Base-by-base conservation (phyloP, 2,888 invertebrate species). In the Melinaea marsaeus region DNA sequence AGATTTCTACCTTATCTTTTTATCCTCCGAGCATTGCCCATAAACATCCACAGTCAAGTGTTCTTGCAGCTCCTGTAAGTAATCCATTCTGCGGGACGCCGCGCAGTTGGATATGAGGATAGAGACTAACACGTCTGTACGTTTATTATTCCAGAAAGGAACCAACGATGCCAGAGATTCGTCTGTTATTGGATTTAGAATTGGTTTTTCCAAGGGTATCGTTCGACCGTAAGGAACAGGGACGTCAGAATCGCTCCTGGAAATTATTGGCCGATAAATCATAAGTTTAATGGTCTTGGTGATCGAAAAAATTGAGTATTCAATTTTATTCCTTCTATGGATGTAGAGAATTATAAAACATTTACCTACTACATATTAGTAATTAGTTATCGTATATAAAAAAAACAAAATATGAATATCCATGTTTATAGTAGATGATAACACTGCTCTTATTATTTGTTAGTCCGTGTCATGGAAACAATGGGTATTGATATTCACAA, bases 141-240 rank as follows among this genome's bases (percentile, higher is more conserved):
- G 76, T 78, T 92, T 92, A 56, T 80, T 67, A n/a, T 79, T 68
- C 91, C 91, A 82, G 69, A 79, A 70, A 4, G 88, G 86, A 46
- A 88, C 75, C n/a, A 81, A 59, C 55, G 73, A 59, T 5, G 70
- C 58, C 71, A 81, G 62, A 13, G 75, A 55, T 13, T 66, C 61
- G 13, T 61, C 4, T 5, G 71, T 64, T 11, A 71, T 51, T 33
- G 66, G 60, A 9, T 47, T 2, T 13, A 70, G 59, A 37, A 74
- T 9, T 5, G 79, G 75, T 33, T 66, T 58, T 5, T 64, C 64
- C 7, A 84, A 65, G 3, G 83, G 71, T 2, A 93, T 63, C 2
- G 92, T 92, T 57, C 94, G 88, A 0, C 94, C 94, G 63, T 94
- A 94, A 0, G 94, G 93, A 3, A 94, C 93, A 0, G 94, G 94